Percentiles rank a stretch among this genome's conserved stretches.
Evolutionary conservation across 2,797 vertebrate genomes (phyloP).

Genomic region (Gadopsis marmoratus): DNA sequence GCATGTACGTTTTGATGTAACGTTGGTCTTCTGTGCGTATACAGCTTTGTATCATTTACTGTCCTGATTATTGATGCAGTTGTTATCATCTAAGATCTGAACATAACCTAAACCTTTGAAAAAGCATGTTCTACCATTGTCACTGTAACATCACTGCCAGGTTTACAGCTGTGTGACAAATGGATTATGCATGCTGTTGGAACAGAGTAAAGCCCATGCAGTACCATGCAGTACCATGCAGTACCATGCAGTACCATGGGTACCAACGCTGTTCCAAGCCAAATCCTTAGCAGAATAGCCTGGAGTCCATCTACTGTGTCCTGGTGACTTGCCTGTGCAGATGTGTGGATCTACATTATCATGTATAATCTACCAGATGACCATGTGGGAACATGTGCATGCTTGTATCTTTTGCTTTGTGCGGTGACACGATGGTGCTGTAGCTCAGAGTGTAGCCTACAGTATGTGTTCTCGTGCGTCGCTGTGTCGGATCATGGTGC

Average conservation of each 20-base stretch:
- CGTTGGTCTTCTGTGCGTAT: background rate
- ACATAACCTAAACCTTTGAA: background rate
- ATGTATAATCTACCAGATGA: constrained; percentile 9
- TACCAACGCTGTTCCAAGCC: constrained; percentile 25
- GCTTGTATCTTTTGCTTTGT: constrained; percentile 49
- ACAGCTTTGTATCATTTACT: background rate
- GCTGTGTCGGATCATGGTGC: background rate
- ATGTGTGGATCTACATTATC: constrained; percentile 26
- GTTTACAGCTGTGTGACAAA: constrained; percentile 18
- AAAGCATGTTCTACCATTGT: constrained; percentile 19
- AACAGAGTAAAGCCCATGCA: constrained; percentile 14
- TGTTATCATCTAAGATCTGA: background rate
- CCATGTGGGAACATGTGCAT: constrained; percentile 39
- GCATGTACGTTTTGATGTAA: constrained; percentile 45
- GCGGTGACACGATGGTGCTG: constrained; percentile 38
- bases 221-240: too few species aligned
- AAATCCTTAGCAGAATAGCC: constrained; percentile 21
- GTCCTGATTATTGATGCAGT: background rate
- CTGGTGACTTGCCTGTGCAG: constrained; percentile 11
- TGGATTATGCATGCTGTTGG: constrained; percentile 53
- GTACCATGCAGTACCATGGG: constrained; percentile 7
- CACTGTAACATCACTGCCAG: background rate
- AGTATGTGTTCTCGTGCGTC: constrained; percentile 12
- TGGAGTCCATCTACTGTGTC: constrained; percentile 10
- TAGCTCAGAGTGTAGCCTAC: constrained; percentile 9